These are phyloP conservation scores for Therioaphis trifolii DNA, from an alignment of 2,888 invertebrate species.

Conservation along the genomic window DNA sequence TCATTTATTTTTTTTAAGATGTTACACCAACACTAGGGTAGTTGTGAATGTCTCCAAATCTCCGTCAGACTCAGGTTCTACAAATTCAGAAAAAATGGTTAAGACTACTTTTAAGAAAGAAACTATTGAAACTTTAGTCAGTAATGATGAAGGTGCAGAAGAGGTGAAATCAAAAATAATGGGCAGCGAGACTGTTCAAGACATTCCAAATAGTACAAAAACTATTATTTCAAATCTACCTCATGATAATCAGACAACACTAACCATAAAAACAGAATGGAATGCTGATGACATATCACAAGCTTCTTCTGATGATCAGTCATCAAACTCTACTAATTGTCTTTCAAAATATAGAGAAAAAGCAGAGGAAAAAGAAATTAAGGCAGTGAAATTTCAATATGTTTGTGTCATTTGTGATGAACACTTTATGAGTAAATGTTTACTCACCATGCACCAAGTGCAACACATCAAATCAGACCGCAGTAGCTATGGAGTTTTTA, in stretches of 20 bases:
- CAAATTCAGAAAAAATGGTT: constrained; percentile 11
- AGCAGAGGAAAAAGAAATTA: background rate
- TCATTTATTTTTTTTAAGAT: constrained; percentile 32
- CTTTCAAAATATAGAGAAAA: background rate
- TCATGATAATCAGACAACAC: background rate
- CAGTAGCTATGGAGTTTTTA: constrained; percentile 45
- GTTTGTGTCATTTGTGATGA: constrained; percentile 51
- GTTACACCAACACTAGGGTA: constrained; percentile 47
- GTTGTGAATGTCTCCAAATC: constrained; percentile 4
- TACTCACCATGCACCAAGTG: constrained; percentile 55
- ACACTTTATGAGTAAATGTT: constrained; percentile 44
- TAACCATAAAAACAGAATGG: constrained; percentile 34
- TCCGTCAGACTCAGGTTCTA: constrained; percentile 7
- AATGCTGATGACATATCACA: constrained; percentile 7
- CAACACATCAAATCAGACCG: constrained; percentile 58
- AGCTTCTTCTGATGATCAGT: constrained; percentile 29
- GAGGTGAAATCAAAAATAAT: constrained; percentile 3
- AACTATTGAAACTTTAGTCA: background rate
- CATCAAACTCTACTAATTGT: constrained; percentile 8
- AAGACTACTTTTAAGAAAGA: constrained; percentile 32
- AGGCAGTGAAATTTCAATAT: background rate
- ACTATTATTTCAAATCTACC: constrained; percentile 4
- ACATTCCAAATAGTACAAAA: constrained; percentile 55
- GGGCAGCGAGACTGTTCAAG: background rate
- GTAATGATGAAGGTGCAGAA: constrained; percentile 1